A percentile compares a stretch with the other conserved stretches of the same genome.
phyloP scores from a whole-genome alignment of 2,797 vertebrate species.

The Fistularia commersonii region DNA sequence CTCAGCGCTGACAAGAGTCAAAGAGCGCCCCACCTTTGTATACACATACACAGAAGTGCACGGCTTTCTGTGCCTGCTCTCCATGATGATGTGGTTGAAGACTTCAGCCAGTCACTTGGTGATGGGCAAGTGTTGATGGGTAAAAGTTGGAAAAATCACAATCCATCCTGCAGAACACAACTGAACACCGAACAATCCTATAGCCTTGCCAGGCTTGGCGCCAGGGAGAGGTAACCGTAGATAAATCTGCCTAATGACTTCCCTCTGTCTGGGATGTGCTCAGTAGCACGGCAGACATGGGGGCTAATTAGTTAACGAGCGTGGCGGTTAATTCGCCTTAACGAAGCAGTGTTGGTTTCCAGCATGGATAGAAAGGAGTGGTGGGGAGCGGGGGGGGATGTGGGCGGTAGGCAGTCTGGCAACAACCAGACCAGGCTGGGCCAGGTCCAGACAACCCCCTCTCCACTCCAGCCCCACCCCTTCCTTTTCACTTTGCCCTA shows the following conservation, averaged over 20 bases:
- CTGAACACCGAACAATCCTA: slow-evolving; percentile 32
- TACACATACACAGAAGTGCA: slow-evolving; percentile 8
- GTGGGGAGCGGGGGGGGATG: slow-evolving; percentile 24
- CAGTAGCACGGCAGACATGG: slow-evolving; percentile 70
- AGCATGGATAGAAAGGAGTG: slow-evolving; percentile 58
- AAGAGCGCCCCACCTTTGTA: slow-evolving; percentile 40
- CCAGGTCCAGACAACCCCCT: slow-evolving; percentile 51
- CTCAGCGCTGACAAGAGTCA: slow-evolving; percentile 55
- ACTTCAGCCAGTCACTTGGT: slow-evolving; percentile 1
- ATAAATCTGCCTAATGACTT: slow-evolving; percentile 80
- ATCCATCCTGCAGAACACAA: slow-evolving; percentile 46
- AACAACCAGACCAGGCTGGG: slow-evolving; percentile 57
- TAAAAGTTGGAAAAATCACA: slow-evolving; percentile 25
- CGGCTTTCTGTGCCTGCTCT: slow-evolving; percentile 50
- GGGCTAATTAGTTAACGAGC: slow-evolving; percentile 82
- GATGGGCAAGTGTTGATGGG: neutral
- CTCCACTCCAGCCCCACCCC: slow-evolving; percentile 4
- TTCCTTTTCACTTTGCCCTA: slow-evolving; percentile 20
- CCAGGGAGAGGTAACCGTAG: slow-evolving; percentile 61
- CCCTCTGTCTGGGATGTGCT: slow-evolving; percentile 79
- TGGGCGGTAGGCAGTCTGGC: slow-evolving; percentile 57
- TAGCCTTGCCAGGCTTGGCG: slow-evolving; percentile 49
- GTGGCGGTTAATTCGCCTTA: slow-evolving; percentile 81
- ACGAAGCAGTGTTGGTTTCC: slow-evolving; percentile 74
- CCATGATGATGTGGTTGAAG: slow-evolving; percentile 36